Evolutionary conservation across 2,888 invertebrate genomes (phyloP), one percentile per base, ranked within the genome.

Genomic region (Theretra japonica): DNA sequence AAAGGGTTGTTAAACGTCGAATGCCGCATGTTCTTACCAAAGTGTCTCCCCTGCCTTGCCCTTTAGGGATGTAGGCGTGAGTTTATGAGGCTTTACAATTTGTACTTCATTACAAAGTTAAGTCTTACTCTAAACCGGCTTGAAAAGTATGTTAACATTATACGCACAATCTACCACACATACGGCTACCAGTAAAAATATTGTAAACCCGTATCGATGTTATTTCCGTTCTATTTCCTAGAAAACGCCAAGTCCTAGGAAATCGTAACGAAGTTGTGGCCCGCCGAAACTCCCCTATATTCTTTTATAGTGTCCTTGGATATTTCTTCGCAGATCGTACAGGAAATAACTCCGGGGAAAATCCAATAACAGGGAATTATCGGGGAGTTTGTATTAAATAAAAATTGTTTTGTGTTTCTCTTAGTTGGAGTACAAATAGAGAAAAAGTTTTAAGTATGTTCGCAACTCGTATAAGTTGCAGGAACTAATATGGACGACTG

Each of bases 211-310:
- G 19, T 48, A 48, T 48, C 23, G 23, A 48, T 48, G 23, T 65
- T 65, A 70, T 58, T 58, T 70, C 69, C 69, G 58, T 70, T 48
- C 69, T 58, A 70, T 70, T 69, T 53, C 69, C 72, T 62, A 69
- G 69, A 48, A 68, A 59, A 41, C 59, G 30, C 15, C 17, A 19
- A 28, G 19, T 59, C 17, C 50, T 65, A 48, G 48, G 65, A 65
- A 65, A 65, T 17, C 17, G 65, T 65, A 57, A 70, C 58, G 59
- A 72, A 69, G 68, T 58, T 60, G 60, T 53, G 50, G 50, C 48
- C 60, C 58, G 60, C 28, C 59, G 60, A 56, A 60, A 60, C 59
- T 60, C 53, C 50, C 48, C 30, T 69, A 50, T 60, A 50, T 50
- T 23, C 50, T n/a, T 68, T 58, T 53, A 53, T 72, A 56, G 21